A percentile compares a stretch with the other conserved stretches of the same genome.
Conservation (phyloP, 2,113 vertebrate genomes). For the Microcebus lehilahytsara region DNA sequence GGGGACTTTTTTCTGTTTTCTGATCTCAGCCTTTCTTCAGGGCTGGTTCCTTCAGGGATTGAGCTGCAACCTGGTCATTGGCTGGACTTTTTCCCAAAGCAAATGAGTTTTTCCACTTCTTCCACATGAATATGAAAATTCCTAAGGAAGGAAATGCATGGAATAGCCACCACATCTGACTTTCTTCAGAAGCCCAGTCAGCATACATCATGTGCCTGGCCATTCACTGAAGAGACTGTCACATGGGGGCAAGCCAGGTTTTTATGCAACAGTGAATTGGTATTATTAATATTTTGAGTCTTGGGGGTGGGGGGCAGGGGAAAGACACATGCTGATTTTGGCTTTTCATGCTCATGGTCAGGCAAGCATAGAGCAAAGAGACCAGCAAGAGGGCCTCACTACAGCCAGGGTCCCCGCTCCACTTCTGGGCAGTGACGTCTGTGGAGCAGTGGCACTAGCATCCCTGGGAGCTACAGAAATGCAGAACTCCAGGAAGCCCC, state of each 20-base stretch:
- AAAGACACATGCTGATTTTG: neutral
- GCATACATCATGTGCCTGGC: neutral
- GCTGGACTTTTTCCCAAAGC: conserved; percentile 33
- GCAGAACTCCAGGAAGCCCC: neutral
- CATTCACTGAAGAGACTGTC: neutral
- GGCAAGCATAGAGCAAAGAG: neutral
- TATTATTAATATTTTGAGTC: neutral
- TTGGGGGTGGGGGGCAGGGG: neutral
- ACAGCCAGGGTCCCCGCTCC: neutral
- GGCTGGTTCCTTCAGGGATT: neutral
- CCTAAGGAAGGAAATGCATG: neutral
- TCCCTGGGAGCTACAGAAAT: neutral
- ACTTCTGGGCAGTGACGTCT: neutral
- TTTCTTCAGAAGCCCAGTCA: conserved; percentile 39
- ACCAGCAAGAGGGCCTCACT: neutral
- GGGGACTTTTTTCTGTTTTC: neutral
- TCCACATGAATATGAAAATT: conserved; percentile 44
- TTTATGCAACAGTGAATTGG: conserved; percentile 6
- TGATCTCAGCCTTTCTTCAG: neutral
- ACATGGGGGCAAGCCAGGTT: neutral
- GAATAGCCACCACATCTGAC: neutral
- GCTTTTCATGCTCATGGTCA: neutral
- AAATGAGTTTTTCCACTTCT: conserved; percentile 47
- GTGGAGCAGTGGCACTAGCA: neutral
- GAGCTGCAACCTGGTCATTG: conserved; percentile 12